Conservation (phyloP, 2,113 vertebrate genomes). For the Brachionichthys hirsutus region DNA sequence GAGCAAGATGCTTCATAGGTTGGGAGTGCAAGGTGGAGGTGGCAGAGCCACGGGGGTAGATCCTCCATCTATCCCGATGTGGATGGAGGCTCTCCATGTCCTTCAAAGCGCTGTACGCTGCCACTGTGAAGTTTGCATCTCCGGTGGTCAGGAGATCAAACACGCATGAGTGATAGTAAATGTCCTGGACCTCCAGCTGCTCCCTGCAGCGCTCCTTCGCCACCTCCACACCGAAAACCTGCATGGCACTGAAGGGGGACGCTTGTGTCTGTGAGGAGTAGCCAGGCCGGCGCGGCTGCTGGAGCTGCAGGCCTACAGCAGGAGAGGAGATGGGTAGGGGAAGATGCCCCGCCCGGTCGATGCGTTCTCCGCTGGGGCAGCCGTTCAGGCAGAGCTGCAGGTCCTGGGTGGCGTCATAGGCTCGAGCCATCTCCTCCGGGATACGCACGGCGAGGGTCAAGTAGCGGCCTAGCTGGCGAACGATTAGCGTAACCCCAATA, state of each 20-base stretch:
- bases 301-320: constrained; percentile 70
- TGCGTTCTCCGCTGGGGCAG: constrained; percentile 88
- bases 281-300: constrained; percentile 52
- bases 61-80: constrained; percentile 86
- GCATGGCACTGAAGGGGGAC: constrained; percentile 60
- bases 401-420: constrained; percentile 90
- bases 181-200: constrained; percentile 88
- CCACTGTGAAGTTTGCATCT: constrained; percentile 90
- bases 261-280: constrained; percentile 51
- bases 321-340: constrained; percentile 72
- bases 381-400: constrained; percentile 94
- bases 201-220: constrained; percentile 86
- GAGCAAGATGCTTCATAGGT: constrained; percentile 31
- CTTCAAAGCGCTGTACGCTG: constrained; percentile 89
- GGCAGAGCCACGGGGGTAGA: constrained; percentile 78
- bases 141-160: constrained; percentile 97
- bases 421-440: constrained; percentile 86
- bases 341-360: constrained; percentile 81
- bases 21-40: constrained; percentile 45
- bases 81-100: constrained; percentile 92
- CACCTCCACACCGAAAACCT: constrained; percentile 72
- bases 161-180: constrained; percentile 94
- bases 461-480: constrained; percentile 90
- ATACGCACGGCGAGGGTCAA: constrained; percentile 90
- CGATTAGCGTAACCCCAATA: constrained; percentile 88